Evolutionary conservation across 1,140 invertebrate genomes (phyloP), one percentile per base, ranked within the genome.

Genomic region (Atta texana): DNA sequence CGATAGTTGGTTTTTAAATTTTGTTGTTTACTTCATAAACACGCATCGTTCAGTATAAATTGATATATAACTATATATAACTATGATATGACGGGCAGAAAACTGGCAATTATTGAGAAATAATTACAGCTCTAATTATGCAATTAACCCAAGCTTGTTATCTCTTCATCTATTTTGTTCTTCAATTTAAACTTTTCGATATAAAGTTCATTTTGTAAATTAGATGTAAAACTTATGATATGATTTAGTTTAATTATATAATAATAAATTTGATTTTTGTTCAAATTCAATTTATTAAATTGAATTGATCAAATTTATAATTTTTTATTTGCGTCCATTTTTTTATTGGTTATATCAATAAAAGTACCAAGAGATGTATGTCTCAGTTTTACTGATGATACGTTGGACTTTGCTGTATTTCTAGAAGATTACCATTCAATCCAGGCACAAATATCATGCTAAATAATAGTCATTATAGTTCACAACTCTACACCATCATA

Each of bases 1-100:
- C 80, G 55, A 84, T 84, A 84, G 74, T 57, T 74, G 34, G 7
- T 61, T 61, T 82, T 49, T 14, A 14, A 84, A 5, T 74, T 74
- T 82, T 74, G 12, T 75, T 51, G 14, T 61, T 51, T 75, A 63
- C 5, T 74, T 39, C 18, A 57, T 44, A 74, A 82, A 72, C 3
- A 74, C 10, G 39, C 69, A 75, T 51, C 71, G 5, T 12, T 51
- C 53, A 49, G 21, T 61, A 75, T 39, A 28, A 34, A 5, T 31
- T 28, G 24, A n/a, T n/a, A n/a, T n/a, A n/a, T n/a, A n/a, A 49
- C 34, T 71, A 57, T 28, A 1, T 44, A 57, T 34, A 55, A 68
- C 18, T 24, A 6, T 53, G 61, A 80, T 28, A 4, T 18, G 63
- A 31, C 12, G 18, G 7, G 28, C 24, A 39, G n/a, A 55, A 69